Conservation (phyloP, 1,140 invertebrate species). For the Drosophila athabasca region DNA sequence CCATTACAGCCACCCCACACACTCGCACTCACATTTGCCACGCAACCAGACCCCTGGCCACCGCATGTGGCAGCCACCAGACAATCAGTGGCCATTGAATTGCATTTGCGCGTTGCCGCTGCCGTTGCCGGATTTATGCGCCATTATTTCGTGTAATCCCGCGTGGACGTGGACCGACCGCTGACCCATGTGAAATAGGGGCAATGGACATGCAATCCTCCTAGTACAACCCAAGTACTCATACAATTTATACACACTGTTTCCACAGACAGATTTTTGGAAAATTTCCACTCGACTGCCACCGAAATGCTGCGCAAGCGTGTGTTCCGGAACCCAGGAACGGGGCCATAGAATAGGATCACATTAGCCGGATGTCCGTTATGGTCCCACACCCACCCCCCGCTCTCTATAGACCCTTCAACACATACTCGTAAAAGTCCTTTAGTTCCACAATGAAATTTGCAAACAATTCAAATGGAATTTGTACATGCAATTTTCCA, state of each 20-base stretch:
- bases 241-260: slow-evolving; percentile 10
- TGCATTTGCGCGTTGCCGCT: slow-evolving; percentile 40
- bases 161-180: slow-evolving; percentile 31
- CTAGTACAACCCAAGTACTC: not conserved
- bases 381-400: slow-evolving; percentile 33
- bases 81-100: slow-evolving; percentile 70
- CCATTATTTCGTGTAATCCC: slow-evolving; percentile 74
- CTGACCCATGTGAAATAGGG: slow-evolving; percentile 79
- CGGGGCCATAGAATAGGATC: slow-evolving; percentile 27
- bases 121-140: slow-evolving; percentile 70
- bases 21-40: not conserved
- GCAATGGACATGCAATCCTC: slow-evolving; percentile 63
- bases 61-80: slow-evolving; percentile 19
- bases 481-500: slow-evolving; percentile 64
- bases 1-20: slow-evolving; percentile 24
- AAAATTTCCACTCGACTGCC: slow-evolving; percentile 58
- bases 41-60: slow-evolving; percentile 14
- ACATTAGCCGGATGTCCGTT: slow-evolving; percentile 74
- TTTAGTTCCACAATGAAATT: slow-evolving; percentile 55
- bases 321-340: slow-evolving; percentile 22
- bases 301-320: slow-evolving; percentile 57
- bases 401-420: not conserved
- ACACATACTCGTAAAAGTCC: slow-evolving; percentile 5
- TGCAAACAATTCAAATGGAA: slow-evolving; percentile 73
- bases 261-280: slow-evolving; percentile 23